Evolutionary conservation across 2,113 vertebrate genomes (phyloP).

Genomic region (Amphiprion percula): DNA sequence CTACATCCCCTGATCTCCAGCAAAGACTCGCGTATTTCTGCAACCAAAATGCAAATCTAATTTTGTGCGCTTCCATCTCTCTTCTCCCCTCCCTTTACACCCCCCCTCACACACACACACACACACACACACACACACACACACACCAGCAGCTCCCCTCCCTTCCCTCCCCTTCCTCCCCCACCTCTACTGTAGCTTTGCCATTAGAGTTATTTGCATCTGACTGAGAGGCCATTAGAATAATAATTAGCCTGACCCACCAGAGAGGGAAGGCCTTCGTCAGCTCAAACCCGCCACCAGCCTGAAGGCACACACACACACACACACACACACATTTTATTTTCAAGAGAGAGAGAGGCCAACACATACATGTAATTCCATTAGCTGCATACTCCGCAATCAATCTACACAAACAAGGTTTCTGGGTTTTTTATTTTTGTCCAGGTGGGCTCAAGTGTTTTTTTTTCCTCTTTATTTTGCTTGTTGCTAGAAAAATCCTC

Average conservation of each 20-base stretch:
- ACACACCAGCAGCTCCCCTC: not conserved
- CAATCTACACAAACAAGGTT: conserved; percentile 63
- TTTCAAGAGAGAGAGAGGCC: conserved; percentile 30
- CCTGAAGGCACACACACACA: conserved; percentile 56
- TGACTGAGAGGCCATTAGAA: conserved; percentile 87
- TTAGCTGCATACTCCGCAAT: conserved; percentile 59
- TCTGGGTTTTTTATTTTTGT: conserved; percentile 50
- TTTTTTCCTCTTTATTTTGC: not conserved
- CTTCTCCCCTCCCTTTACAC: conserved; percentile 23
- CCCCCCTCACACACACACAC: not conserved
- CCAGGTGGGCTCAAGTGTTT: conserved; percentile 13
- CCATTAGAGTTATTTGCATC: conserved; percentile 87
- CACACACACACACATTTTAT: conserved; percentile 34
- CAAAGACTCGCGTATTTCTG: conserved; percentile 65
- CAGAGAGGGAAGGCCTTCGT: conserved; percentile 78
- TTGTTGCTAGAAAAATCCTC: not conserved
- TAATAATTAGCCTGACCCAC: conserved; percentile 87
- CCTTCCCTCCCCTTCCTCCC: not conserved
- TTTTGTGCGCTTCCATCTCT: conserved; percentile 73
- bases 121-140: conserved; percentile 7
- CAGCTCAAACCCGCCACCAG: conserved; percentile 63
- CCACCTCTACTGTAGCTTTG: conserved; percentile 68
- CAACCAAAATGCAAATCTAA: conserved; percentile 76
- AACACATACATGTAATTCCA: conserved; percentile 63
- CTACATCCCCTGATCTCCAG: conserved; percentile 14